phyloP scores from a whole-genome alignment of 2,113 vertebrate genomes.

The Trogon melanurus region DNA sequence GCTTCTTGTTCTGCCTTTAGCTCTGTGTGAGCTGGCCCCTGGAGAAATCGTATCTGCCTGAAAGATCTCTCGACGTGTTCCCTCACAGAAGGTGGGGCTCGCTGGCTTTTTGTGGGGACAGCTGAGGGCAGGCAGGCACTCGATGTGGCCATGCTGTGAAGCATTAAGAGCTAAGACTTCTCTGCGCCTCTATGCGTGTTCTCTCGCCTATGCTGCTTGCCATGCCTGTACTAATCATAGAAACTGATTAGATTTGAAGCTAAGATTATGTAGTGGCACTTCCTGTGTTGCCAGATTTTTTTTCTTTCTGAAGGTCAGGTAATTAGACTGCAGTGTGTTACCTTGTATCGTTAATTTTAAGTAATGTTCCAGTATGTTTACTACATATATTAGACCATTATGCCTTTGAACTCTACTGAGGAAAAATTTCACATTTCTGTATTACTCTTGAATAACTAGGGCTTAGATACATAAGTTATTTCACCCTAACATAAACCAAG shows the following conservation, averaged over 20 bases:
- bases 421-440: not conserved
- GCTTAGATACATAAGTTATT: not conserved
- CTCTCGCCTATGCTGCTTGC: accelerated
- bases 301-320: not conserved
- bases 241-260: not conserved
- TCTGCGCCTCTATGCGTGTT: accelerated
- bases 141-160: accelerated
- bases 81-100: accelerated
- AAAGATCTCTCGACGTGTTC: accelerated
- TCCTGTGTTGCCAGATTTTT: not conserved
- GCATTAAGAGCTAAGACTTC: accelerated
- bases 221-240: not conserved
- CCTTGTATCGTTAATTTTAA: not conserved
- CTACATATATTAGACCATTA: not conserved
- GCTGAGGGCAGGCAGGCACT: not conserved
- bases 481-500: not conserved
- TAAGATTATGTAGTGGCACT: not conserved
- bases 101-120: accelerated
- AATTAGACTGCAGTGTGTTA: not conserved
- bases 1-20: too few species aligned
- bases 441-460: not conserved
- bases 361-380: not conserved
- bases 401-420: not conserved
- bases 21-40: not conserved
- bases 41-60: accelerated